Conservation (phyloP, 2,888 invertebrate species). For the Sphaerolaimus hirsutus region DNA sequence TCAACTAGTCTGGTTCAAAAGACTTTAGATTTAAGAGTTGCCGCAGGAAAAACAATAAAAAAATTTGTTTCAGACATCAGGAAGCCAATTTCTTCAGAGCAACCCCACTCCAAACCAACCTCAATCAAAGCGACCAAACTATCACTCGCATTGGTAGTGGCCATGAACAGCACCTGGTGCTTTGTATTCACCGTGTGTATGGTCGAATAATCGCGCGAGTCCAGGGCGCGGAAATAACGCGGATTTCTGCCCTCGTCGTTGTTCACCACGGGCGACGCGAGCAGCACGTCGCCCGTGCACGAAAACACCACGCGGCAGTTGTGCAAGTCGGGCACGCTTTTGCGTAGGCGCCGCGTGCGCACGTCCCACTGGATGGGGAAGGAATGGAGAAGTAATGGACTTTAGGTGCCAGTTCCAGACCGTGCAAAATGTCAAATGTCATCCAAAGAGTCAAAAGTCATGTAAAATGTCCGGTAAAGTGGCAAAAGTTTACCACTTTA, state of each 20-base stretch:
- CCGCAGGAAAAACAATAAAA: no score
- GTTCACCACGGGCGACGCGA: neutral
- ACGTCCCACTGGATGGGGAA: slow-evolving; percentile 53
- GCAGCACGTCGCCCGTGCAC: slow-evolving; percentile 48
- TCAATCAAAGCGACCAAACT: slow-evolving; percentile 42
- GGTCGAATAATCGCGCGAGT: slow-evolving; percentile 57
- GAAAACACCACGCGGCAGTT: slow-evolving; percentile 72
- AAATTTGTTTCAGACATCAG: no score
- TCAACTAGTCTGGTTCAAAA: no score
- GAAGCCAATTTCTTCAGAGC: no score
- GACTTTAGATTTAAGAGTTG: no score
- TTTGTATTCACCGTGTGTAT: slow-evolving; percentile 75
- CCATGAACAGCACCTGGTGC: slow-evolving; percentile 58
- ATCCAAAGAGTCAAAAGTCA: no score
- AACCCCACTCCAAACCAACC: neutral
- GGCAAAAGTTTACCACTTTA: no score
- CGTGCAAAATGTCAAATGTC: no score
- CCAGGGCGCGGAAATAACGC: slow-evolving; percentile 57
- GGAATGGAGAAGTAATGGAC: no score
- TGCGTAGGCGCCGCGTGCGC: slow-evolving; percentile 66
- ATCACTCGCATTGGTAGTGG: slow-evolving; percentile 55
- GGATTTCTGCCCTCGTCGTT: neutral
- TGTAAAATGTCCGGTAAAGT: no score
- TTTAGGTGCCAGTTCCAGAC: no score
- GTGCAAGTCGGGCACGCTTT: slow-evolving; percentile 75